Evolutionary conservation across 2,888 invertebrate species (phyloP).

Genomic region (Melanostoma scalare): DNA sequence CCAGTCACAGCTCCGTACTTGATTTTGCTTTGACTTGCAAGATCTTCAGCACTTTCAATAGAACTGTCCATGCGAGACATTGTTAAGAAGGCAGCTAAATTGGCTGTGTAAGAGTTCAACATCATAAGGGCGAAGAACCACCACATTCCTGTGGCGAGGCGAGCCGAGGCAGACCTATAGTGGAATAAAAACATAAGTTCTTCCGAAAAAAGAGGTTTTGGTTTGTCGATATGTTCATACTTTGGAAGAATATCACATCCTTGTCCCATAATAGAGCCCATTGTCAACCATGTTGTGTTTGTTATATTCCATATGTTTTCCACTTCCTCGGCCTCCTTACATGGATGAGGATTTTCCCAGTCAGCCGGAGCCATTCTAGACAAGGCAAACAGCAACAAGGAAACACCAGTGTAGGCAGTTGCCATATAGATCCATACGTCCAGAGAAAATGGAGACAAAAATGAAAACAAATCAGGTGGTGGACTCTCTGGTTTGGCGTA

Average conservation of each 20-base stretch:
- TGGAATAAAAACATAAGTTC: neutral
- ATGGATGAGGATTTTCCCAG: conserved; percentile 96
- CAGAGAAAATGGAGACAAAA: conserved; percentile 92
- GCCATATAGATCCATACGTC: conserved; percentile 97
- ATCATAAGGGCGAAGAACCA: conserved; percentile 97
- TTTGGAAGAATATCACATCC: conserved; percentile 96
- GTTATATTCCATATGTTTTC: conserved; percentile 93
- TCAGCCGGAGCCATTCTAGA: conserved; percentile 94
- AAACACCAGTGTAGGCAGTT: conserved; percentile 92
- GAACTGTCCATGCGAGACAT: conserved; percentile 88
- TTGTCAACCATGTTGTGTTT: conserved; percentile 96
- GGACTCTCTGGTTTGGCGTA: conserved; percentile 91
- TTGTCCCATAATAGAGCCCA: conserved; percentile 95
- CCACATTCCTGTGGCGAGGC: conserved; percentile 94
- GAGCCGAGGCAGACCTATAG: conserved; percentile 91
- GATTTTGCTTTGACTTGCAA: conserved; percentile 96
- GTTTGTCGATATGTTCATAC: conserved; percentile 82
- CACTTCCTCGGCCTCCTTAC: conserved; percentile 91
- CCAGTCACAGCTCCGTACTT: conserved; percentile 96
- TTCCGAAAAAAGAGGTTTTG: neutral
- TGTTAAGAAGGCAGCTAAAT: conserved; percentile 95
- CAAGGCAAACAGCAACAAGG: conserved; percentile 90
- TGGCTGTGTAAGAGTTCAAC: conserved; percentile 96
- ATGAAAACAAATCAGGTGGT: conserved; percentile 92
- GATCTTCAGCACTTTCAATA: conserved; percentile 95